Evolutionary conservation across 2,113 vertebrate species (phyloP).

Genomic region (Mugil cephalus): DNA sequence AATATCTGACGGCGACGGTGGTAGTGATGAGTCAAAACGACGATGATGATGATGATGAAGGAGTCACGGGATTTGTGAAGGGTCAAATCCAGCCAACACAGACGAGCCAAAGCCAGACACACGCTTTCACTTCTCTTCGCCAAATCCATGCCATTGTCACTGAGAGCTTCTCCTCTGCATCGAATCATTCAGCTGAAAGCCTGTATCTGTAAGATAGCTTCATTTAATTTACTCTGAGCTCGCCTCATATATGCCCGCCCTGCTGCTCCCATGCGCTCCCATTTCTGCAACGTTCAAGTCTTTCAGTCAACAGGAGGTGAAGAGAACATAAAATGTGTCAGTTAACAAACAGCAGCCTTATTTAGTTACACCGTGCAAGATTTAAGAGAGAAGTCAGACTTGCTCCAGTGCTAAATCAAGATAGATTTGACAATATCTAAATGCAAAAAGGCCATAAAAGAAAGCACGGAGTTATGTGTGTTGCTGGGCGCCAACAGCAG

Average conservation of each 20-base stretch:
- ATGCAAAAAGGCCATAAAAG: constrained; percentile 20
- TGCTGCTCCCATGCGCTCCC: no score
- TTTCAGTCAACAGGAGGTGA: constrained; percentile 6
- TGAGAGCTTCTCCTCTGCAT: constrained; percentile 8
- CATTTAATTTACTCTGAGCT: constrained; percentile 21
- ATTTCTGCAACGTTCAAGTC: background rate
- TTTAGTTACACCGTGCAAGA: background rate
- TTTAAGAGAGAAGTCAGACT: background rate
- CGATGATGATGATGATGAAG: constrained; percentile 38
- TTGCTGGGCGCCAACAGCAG: constrained; percentile 46
- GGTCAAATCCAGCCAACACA: constrained; percentile 57
- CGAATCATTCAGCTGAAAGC: constrained; percentile 3
- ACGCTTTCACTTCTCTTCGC: constrained; percentile 39
- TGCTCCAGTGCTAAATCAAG: background rate
- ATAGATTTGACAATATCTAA: background rate
- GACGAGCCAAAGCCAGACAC: constrained; percentile 66
- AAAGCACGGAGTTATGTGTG: constrained; percentile 9
- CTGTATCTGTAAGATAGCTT: background rate
- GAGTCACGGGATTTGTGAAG: constrained; percentile 8
- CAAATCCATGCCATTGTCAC: constrained; percentile 45
- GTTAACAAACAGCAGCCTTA: background rate
- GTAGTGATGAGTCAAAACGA: constrained; percentile 41
- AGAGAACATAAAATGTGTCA: background rate
- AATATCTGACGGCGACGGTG: constrained; percentile 43
- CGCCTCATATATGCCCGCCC: background rate